Evolutionary conservation across 2,888 invertebrate species (phyloP).

Genomic region (Chrysodeixis includens): DNA sequence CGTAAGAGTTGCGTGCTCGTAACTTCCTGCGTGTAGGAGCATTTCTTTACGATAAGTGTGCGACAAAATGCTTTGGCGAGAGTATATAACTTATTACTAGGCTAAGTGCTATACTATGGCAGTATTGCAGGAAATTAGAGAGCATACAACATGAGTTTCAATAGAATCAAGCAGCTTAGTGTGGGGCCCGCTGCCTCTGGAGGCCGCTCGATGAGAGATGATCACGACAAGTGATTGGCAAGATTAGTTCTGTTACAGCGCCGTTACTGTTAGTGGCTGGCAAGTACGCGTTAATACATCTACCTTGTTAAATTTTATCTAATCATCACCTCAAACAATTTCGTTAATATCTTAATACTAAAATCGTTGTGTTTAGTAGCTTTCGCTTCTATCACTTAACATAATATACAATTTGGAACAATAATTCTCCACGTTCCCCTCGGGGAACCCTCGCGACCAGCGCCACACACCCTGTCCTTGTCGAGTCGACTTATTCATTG

Average conservation of each 20-base stretch:
- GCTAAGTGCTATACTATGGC: constrained; percentile 79
- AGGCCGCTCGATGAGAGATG: constrained; percentile 41
- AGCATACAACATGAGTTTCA: constrained; percentile 79
- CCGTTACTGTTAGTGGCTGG: constrained; percentile 44
- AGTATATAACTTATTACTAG: constrained; percentile 72
- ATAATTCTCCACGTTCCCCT: constrained; percentile 57
- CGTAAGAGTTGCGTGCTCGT: constrained; percentile 69
- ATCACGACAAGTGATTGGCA: constrained; percentile 60
- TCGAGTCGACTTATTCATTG: constrained; percentile 29
- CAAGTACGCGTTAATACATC: constrained; percentile 32
- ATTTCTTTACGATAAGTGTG: constrained; percentile 62
- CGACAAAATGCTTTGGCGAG: constrained; percentile 64
- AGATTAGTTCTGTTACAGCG: constrained; percentile 54
- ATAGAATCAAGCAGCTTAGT: constrained; percentile 80
- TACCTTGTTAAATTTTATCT: constrained; percentile 41
- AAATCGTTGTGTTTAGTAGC: constrained; percentile 37
- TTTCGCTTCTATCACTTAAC: constrained; percentile 28
- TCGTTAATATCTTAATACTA: constrained; percentile 39
- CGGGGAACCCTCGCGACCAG: constrained; percentile 76
- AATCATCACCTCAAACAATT: constrained; percentile 34
- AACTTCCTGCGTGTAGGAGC: constrained; percentile 76
- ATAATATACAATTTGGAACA: constrained; percentile 56
- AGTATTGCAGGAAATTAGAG: constrained; percentile 83
- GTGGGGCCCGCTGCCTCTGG: constrained; percentile 68
- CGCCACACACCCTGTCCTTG: constrained; percentile 62